A percentile compares a stretch with the other conserved stretches of the same genome.
Evolutionary conservation across 2,113 vertebrate species (phyloP).

Genomic region (Tonatia bakeri): DNA sequence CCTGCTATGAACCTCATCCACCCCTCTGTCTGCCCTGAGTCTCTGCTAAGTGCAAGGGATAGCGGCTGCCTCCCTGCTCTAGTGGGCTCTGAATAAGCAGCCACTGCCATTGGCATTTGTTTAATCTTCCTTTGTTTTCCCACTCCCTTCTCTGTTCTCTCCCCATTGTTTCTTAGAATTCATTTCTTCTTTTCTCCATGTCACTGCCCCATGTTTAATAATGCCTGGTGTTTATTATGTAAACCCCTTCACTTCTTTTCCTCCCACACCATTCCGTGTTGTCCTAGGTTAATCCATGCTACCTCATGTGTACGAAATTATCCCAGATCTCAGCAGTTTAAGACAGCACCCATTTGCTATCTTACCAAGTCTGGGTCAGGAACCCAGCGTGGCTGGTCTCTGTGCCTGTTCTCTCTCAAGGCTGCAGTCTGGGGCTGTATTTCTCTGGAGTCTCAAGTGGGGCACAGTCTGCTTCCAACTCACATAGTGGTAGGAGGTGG

Average conservation of each 20-base stretch:
- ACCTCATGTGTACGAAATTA: neutral
- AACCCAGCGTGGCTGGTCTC: neutral
- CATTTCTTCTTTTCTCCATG: neutral
- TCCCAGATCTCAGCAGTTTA: neutral
- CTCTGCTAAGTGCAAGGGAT: neutral
- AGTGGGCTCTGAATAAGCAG: neutral
- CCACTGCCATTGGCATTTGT: neutral
- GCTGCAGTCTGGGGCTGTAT: accelerated
- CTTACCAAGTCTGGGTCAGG: neutral
- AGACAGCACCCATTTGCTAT: neutral
- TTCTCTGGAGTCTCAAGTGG: neutral
- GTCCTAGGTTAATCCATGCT: neutral
- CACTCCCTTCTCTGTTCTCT: neutral
- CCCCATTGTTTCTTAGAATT: neutral
- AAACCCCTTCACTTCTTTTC: neutral
- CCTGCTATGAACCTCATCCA: accelerated
- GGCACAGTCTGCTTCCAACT: neutral
- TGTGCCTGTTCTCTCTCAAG: neutral
- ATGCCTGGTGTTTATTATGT: neutral
- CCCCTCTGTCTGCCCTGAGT: neutral
- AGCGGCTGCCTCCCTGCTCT: too few species aligned
- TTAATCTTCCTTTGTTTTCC: neutral
- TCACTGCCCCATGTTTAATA: neutral
- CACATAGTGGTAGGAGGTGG: too few species aligned
- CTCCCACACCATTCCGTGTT: neutral